Evolutionary conservation across 1,140 invertebrate genomes (phyloP).

Genomic region (Tetramorium alpestre): DNA sequence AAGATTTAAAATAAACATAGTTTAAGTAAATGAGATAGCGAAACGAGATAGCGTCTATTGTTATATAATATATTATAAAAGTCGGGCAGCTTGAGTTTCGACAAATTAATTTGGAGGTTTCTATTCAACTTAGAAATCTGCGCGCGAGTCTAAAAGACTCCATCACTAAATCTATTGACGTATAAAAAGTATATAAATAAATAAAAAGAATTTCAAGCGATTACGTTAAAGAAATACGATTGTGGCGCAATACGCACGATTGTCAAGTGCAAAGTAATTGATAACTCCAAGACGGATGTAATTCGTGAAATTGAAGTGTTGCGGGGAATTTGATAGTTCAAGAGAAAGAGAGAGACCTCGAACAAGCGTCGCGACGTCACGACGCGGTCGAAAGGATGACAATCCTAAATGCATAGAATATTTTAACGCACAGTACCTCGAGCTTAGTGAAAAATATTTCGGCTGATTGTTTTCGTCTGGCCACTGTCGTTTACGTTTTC

Average conservation of each 20-base stretch:
- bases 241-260: background rate
- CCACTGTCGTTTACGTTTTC: background rate
- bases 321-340: background rate
- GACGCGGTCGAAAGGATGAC: slow-evolving; percentile 18
- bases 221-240: background rate
- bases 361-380: background rate
- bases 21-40: background rate
- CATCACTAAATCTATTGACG: background rate
- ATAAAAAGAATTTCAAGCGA: background rate
- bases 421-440: background rate
- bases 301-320: slow-evolving; percentile 42
- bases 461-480: background rate
- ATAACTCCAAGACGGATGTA: slow-evolving; percentile 28
- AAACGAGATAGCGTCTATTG: background rate
- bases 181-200: background rate
- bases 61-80: background rate
- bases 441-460: slow-evolving; percentile 10
- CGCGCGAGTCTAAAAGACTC: background rate
- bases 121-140: background rate
- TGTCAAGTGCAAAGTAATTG: slow-evolving; percentile 20
- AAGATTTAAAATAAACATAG: background rate
- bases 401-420: slow-evolving; percentile 51
- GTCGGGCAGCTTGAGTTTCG: background rate
- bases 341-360: background rate
- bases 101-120: background rate